Evolutionary conservation across 2,113 vertebrate genomes (phyloP), one percentile per base, ranked within the genome.

Genomic region (Clarias magur): DNA sequence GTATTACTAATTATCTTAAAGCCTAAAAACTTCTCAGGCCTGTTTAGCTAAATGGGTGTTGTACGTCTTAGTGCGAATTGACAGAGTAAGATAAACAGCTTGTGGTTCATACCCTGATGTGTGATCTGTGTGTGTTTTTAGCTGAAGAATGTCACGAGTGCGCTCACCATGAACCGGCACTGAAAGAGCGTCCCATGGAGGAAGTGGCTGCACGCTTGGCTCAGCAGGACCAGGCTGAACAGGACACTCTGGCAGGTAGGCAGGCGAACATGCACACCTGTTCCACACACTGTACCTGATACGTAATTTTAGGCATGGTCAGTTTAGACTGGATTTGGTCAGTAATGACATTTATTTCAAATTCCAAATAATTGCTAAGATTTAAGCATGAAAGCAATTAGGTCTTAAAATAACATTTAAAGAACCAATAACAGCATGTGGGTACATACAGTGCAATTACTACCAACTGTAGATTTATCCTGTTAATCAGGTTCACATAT

Each of bases 121-220:
- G 30, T 62, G 8, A 0, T 89, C 1, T 91, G 75, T 90, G 8
- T 75, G 19, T 91, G 76, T 85, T 19, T 90, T 63, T 53, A 90
- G 88, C 10, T 90, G 92, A 93, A 48, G 92, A 94, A 83, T 93
- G 94, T 81, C 94, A 94, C 56, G 94, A 93, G 68, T 94, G 92
- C 30, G 56, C 63, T 19, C 90, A 90, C 78, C 93, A 84, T 54
- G 80, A 92, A 27, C 48, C 84, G 1, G 90, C 70, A 4, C 68
- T 95, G 34, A 93, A 88, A 83, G 95, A 95, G 87, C 94, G 97
- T 16, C 94, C 97, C 0, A 94, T 95, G 3, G 97, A 98, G 85
- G 97, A 98, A 91, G 97, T 99, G 83, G 91, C 96, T 0, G 96
- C 97, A n/a, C 93, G 95, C 27, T 95, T 99, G 84, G 96, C 96